phyloP scores from a whole-genome alignment of 1,140 invertebrate species.

The Drosophila sp. region DNA sequence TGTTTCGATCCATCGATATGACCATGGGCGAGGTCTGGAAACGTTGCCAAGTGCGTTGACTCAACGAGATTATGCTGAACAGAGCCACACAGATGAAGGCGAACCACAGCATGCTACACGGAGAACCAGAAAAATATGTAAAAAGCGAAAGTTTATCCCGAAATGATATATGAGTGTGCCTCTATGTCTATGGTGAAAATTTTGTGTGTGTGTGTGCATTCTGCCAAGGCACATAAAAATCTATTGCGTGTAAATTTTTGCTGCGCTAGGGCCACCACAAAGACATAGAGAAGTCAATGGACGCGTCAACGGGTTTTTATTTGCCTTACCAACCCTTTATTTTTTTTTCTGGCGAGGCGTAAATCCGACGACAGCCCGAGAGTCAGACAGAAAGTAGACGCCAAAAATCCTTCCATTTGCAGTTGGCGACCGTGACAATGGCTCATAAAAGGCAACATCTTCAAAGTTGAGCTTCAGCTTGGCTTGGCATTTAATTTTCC shows the following conservation, averaged over 20 bases:
- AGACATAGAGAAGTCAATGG: slow-evolving; percentile 54
- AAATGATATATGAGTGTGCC: slow-evolving; percentile 54
- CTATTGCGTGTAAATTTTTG: slow-evolving; percentile 81
- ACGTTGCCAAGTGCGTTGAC: slow-evolving; percentile 86
- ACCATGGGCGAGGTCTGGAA: slow-evolving; percentile 88
- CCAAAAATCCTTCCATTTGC: slow-evolving; percentile 62
- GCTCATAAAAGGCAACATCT: slow-evolving; percentile 75
- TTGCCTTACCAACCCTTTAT: slow-evolving; percentile 43
- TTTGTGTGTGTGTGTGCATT: slow-evolving; percentile 43
- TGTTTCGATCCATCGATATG: slow-evolving; percentile 89
- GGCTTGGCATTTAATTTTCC: slow-evolving; percentile 61
- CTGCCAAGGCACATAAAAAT: slow-evolving; percentile 75
- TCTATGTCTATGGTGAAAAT: not conserved
- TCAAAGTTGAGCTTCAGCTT: slow-evolving; percentile 41
- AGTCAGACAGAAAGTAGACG: slow-evolving; percentile 53
- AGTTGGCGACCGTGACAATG: slow-evolving; percentile 75
- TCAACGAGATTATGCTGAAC: slow-evolving; percentile 84
- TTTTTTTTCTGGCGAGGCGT: slow-evolving; percentile 31
- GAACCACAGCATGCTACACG: slow-evolving; percentile 83
- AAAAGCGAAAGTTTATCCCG: slow-evolving; percentile 11
- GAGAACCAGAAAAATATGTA: not conserved
- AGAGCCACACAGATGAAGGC: slow-evolving; percentile 82
- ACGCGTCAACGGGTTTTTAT: slow-evolving; percentile 52
- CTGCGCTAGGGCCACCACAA: slow-evolving; percentile 44
- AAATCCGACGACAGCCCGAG: slow-evolving; percentile 33